phyloP scores from a whole-genome alignment of 2,888 invertebrate species.

The Trichopoda pennipes region DNA sequence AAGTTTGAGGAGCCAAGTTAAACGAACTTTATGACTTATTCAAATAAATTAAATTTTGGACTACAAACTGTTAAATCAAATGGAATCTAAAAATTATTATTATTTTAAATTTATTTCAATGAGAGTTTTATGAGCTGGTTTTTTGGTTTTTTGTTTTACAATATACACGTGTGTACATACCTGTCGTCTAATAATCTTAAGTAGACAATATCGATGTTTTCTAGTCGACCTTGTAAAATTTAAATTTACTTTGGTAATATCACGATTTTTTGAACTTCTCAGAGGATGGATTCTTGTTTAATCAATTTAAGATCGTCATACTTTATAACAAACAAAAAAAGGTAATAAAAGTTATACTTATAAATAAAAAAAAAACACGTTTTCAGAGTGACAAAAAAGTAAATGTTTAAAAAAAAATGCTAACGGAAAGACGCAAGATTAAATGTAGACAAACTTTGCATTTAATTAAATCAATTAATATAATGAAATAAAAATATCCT shows the following conservation, averaged over 20 bases:
- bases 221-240: slow-evolving; percentile 35
- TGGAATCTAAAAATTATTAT: too few relatives aligned
- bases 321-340: not conserved
- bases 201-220: not conserved
- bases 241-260: slow-evolving; percentile 12
- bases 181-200: not conserved
- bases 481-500: not conserved
- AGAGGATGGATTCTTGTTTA: slow-evolving; percentile 22
- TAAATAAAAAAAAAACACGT: slow-evolving; percentile 46
- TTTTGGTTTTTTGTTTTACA: not conserved
- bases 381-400: slow-evolving; percentile 11
- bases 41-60: too few relatives aligned
- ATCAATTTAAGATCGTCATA: not conserved
- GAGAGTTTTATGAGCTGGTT: not conserved
- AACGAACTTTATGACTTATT: too few relatives aligned
- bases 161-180: too few relatives aligned
- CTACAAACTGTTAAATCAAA: too few relatives aligned
- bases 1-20: too few relatives aligned
- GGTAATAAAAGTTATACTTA: not conserved
- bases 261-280: slow-evolving; percentile 17
- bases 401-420: not conserved
- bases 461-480: slow-evolving; percentile 49
- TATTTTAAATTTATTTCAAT: too few relatives aligned
- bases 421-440: not conserved
- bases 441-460: slow-evolving; percentile 19